Percentiles rank a stretch among this genome's conserved stretches.
Evolutionary conservation across 2,797 vertebrate genomes (phyloP).

Genomic region (Kryptopterus vitreolus): DNA sequence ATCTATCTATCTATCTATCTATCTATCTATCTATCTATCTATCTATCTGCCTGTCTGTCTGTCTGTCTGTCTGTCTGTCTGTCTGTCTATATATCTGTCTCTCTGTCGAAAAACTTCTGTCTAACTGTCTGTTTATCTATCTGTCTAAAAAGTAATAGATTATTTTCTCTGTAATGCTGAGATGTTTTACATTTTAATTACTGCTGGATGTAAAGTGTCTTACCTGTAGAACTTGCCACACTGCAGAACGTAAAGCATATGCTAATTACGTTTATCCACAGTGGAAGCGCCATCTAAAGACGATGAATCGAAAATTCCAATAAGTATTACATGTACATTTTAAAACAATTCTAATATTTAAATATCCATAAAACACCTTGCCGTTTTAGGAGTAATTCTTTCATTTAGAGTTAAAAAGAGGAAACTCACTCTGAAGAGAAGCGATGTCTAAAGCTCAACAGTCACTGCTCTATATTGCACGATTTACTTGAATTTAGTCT

Average conservation of each 20-base stretch:
- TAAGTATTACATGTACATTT: neutral
- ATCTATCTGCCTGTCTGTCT: no score
- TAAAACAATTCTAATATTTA: neutral
- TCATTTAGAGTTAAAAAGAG: neutral
- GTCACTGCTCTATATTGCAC: neutral
- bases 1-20: no score
- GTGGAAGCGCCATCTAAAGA: slow-evolving; percentile 14
- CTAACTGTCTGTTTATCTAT: no score
- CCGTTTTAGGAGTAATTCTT: neutral
- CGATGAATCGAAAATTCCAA: neutral
- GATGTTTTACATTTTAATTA: neutral
- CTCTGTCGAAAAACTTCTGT: no score
- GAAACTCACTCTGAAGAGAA: slow-evolving; percentile 11
- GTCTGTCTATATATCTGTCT: no score
- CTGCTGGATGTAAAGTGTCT: neutral
- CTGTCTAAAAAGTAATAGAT: no score
- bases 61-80: no score
- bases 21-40: no score
- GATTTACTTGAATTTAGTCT: neutral
- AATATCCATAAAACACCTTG: neutral
- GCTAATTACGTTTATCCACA: slow-evolving; percentile 5
- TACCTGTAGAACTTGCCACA: slow-evolving; percentile 2
- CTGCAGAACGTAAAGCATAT: neutral
- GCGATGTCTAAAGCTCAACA: neutral
- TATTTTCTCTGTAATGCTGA: no score